phyloP scores from a whole-genome alignment of 2,888 invertebrate species.

The Aphidius colemani region DNA sequence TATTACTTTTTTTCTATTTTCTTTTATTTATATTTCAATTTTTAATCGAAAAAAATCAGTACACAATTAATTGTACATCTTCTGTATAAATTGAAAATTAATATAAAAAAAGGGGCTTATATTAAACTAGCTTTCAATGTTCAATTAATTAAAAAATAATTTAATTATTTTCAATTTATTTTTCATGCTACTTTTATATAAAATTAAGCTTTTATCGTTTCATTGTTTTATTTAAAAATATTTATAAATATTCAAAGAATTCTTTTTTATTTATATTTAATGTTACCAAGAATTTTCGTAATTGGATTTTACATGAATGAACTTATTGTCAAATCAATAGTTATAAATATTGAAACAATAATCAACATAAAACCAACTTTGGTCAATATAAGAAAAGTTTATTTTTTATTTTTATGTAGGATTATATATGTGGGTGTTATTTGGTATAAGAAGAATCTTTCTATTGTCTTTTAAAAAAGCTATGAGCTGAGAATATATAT shows the following conservation, averaged over 20 bases:
- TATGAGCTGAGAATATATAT: conserved; percentile 1
- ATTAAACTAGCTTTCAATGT: neutral
- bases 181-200: too few relatives aligned
- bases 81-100: too few relatives aligned
- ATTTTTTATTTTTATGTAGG: conserved; percentile 2
- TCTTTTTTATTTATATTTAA: neutral
- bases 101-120: too few relatives aligned
- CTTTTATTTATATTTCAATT: neutral
- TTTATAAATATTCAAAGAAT: too few relatives aligned
- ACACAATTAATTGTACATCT: too few relatives aligned
- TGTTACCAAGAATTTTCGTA: conserved; percentile 11
- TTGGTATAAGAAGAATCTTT: conserved; percentile 9
- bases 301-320: conserved; percentile 14
- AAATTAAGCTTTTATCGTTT: too few relatives aligned
- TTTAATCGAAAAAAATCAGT: neutral
- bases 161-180: too few relatives aligned
- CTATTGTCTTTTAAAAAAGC: conserved; percentile 11
- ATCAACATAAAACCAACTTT: neutral
- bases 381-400: conserved; percentile 20
- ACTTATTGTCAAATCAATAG: neutral
- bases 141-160: neutral
- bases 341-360: neutral
- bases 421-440: conserved; percentile 19
- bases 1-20: conserved; percentile 6
- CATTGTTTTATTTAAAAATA: too few relatives aligned